These are phyloP conservation scores for Drosophila nigrodunni DNA, from an alignment of 1,140 invertebrate genomes.

Conservation along the genomic window DNA sequence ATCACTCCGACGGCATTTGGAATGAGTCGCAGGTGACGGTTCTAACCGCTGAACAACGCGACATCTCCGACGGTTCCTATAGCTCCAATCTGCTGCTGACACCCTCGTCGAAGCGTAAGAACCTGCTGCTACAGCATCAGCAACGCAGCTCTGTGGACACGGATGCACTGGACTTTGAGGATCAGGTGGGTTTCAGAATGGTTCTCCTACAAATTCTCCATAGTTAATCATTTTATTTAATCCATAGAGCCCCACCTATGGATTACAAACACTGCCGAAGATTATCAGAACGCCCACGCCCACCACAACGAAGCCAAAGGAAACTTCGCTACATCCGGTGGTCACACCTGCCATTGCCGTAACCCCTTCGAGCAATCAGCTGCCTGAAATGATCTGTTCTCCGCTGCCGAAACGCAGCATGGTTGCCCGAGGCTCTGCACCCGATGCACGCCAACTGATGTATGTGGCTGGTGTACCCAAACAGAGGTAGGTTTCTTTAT, in stretches of 20 bases:
- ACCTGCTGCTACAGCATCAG: slow-evolving; percentile 91
- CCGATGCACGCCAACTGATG: slow-evolving; percentile 64
- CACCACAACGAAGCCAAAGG: slow-evolving; percentile 39
- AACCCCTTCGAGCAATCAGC: slow-evolving; percentile 57
- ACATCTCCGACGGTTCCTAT: slow-evolving; percentile 85
- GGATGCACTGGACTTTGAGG: slow-evolving; percentile 90
- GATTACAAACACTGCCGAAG: slow-evolving; percentile 70
- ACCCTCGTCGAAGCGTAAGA: slow-evolving; percentile 90
- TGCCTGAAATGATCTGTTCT: slow-evolving; percentile 36
- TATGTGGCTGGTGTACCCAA: slow-evolving; percentile 54
- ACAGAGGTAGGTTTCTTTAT: slow-evolving; percentile 47
- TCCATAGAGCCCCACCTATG: slow-evolving; percentile 74
- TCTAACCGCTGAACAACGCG: slow-evolving; percentile 87
- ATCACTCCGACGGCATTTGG: slow-evolving; percentile 94
- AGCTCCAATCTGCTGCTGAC: slow-evolving; percentile 87
- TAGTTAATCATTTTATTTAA: neutral
- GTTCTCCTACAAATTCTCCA: too few relatives aligned
- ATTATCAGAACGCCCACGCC: slow-evolving; percentile 67
- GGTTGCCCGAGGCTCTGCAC: slow-evolving; percentile 60
- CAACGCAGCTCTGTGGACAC: slow-evolving; percentile 93
- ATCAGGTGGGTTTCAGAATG: slow-evolving; percentile 85
- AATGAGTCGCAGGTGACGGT: slow-evolving; percentile 94
- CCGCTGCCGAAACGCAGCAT: slow-evolving; percentile 64
- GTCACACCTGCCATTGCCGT: slow-evolving; percentile 60
- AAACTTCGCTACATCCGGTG: slow-evolving; percentile 31